Evolutionary conservation across 2,888 invertebrate species (phyloP), one percentile per base, ranked within the genome.

Genomic region (Crocallis elinguaria): DNA sequence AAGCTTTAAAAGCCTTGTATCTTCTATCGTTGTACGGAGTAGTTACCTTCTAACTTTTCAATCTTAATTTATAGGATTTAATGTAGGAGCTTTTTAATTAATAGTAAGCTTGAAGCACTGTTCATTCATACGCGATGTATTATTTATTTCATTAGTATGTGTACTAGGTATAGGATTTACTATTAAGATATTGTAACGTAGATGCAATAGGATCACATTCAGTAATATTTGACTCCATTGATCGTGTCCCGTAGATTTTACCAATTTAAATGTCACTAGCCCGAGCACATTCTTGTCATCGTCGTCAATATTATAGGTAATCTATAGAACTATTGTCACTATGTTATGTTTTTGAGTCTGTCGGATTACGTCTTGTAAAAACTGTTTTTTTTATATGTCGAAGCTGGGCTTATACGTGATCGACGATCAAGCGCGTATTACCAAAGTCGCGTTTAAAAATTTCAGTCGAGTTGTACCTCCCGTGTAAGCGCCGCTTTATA

Each of bases 351-450:
- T 16, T 33, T 64, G 54, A 55, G 51, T 67, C 50, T 69, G 44
- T 70, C 57, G 50, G 64, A 32, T 57, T 38, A 57, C 66, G 80
- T 86, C 82, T 87, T 85, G 87, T 84, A 83, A 84, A 83, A 85
- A 84, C 82, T 78, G 70, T 72, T 53, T 39, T 39, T 37, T 49
- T 53, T 27, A 29, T 8, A 9, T 11, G n/a, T 33, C 25, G 25
- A 9, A 29, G 21, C 42, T 37, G 35, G 38, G n/a, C 27, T 16
- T 21, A 4, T 16, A 41, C 11, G 8, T 32, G 27, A 27, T 33
- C 37, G n/a, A 16, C 29, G 23, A 23, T 8, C 23, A 1, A 9
- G 25, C 9, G n/a, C 25, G 25, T 25, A n/a, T 25, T n/a, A n/a
- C 25, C n/a, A n/a, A n/a, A n/a, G 25, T 9, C n/a, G 25, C 9